Conservation (phyloP, 2,888 invertebrate species). For the Bursaphelenchus okinawaensis region DNA sequence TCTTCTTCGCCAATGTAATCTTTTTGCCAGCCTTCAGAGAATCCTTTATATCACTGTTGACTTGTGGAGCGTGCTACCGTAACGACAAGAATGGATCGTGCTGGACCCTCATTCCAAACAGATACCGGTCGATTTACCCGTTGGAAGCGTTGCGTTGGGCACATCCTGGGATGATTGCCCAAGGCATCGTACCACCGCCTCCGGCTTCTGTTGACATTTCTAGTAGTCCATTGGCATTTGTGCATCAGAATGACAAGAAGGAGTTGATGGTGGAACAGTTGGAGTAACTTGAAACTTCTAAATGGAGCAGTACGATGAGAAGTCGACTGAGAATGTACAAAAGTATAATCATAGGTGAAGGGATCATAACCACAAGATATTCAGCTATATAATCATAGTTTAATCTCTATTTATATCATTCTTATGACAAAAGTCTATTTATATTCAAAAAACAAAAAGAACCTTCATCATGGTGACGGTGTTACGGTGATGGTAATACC, state of each 20-base stretch:
- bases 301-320: too few relatives aligned
- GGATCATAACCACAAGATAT: too few relatives aligned
- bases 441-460: too few relatives aligned
- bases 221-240: constrained; percentile 8
- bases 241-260: neutral
- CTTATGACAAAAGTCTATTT: too few relatives aligned
- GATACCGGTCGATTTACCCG: constrained; percentile 13
- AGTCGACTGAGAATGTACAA: too few relatives aligned
- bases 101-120: constrained; percentile 10
- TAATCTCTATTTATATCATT: too few relatives aligned
- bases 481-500: too few relatives aligned
- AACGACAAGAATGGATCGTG: constrained; percentile 9
- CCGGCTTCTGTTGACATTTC: neutral
- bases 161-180: neutral
- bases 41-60: constrained; percentile 6
- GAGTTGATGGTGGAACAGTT: constrained; percentile 10
- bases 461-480: too few relatives aligned
- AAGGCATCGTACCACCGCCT: constrained; percentile 12
- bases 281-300: too few relatives aligned
- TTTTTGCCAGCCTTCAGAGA: constrained; percentile 8
- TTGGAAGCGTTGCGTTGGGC: constrained; percentile 7
- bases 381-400: too few relatives aligned
- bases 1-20: constrained; percentile 5
- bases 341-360: too few relatives aligned
- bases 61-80: constrained; percentile 11